phyloP scores from a whole-genome alignment of 64 coral and sea anemone genomes.

The Exaiptasia diaphana region DNA sequence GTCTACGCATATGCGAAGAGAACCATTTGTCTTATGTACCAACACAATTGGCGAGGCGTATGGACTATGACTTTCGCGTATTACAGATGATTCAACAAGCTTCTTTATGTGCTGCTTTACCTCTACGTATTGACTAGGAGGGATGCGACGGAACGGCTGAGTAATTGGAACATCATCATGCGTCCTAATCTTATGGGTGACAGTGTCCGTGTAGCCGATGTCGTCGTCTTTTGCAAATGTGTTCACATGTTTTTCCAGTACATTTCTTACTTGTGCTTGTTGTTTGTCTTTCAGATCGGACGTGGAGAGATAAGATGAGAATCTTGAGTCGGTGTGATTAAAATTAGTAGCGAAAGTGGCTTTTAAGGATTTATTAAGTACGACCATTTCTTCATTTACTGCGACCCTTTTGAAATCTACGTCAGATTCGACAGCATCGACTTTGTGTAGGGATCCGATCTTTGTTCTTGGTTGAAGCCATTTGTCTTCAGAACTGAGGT shows the following conservation, averaged over 20 bases:
- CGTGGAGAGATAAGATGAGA: neutral
- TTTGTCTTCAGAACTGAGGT: constrained; percentile 28
- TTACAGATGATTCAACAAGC: neutral
- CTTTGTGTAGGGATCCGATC: constrained; percentile 43
- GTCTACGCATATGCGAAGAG: neutral
- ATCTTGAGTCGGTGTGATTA: neutral
- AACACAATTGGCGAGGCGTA: constrained; percentile 3
- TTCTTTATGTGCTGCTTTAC: constrained; percentile 36
- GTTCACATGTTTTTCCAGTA: constrained; percentile 15
- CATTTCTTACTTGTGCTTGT: neutral
- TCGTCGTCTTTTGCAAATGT: constrained; percentile 18
- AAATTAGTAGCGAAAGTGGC: no score
- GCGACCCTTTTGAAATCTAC: constrained; percentile 20
- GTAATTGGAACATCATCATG: constrained; percentile 16
- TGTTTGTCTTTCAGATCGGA: neutral
- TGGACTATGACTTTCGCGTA: neutral
- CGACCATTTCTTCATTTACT: constrained; percentile 38
- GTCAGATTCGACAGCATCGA: neutral
- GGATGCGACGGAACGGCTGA: constrained; percentile 37
- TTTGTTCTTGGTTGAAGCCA: constrained; percentile 35
- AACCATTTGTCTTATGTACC: neutral
- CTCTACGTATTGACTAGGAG: constrained; percentile 53
- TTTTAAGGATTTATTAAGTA: neutral
- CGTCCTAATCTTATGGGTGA: constrained; percentile 20
- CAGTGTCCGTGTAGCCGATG: constrained; percentile 25